Conservation (phyloP, 2,797 vertebrate genomes). For the Prunella strophiata region DNA sequence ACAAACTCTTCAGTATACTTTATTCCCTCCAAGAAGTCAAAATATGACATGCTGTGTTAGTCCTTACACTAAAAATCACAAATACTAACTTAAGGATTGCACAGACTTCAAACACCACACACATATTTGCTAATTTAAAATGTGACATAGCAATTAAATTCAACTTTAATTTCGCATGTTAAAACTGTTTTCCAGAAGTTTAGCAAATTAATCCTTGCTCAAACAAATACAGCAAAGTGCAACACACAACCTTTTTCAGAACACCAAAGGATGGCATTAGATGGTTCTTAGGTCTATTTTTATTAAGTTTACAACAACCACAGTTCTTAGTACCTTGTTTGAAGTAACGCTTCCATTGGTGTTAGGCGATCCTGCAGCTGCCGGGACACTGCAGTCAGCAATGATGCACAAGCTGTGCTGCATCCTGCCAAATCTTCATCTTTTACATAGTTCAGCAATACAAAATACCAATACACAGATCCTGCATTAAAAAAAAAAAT, state of each 20-base stretch:
- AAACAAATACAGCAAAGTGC: not conserved
- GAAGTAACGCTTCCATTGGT: conserved; percentile 94
- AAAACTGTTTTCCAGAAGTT: not conserved
- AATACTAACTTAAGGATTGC: not conserved
- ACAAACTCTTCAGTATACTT: not conserved
- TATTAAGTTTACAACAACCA: not conserved
- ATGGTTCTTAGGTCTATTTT: not conserved
- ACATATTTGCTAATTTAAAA: not conserved
- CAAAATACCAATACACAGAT: conserved; percentile 98
- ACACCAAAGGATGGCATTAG: not conserved
- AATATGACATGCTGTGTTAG: not conserved
- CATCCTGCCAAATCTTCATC: conserved; percentile 96
- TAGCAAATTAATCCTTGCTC: not conserved
- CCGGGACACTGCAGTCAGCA: conserved; percentile 92
- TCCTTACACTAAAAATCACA: not conserved
- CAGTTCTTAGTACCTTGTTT: conserved; percentile 86
- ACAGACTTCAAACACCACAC: not conserved
- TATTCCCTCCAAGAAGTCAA: not conserved
- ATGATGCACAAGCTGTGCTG: conserved; percentile 91
- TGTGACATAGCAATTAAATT: not conserved
- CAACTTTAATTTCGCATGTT: not conserved
- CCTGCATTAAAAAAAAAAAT: conserved; percentile 74
- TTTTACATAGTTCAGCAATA: conserved; percentile 97
- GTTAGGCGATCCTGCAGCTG: conserved; percentile 96
- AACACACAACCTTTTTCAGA: not conserved